Base-by-base conservation (phyloP, 2,797 vertebrate genomes). In the Paratrypauchen microcephalus region DNA sequence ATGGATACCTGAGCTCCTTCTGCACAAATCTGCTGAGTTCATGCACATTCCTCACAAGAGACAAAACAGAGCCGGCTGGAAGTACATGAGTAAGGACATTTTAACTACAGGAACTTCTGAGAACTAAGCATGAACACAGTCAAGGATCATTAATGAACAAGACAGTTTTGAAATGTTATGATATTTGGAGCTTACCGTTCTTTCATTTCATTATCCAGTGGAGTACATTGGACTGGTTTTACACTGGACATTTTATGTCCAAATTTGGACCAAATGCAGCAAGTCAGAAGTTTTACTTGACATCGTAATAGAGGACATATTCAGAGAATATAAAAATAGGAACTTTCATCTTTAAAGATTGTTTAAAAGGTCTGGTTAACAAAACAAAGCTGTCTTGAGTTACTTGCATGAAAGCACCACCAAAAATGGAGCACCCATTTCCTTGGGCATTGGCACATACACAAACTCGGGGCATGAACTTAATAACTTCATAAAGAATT, bases 401-500 rank as follows among this genome's bases (percentile, higher is more conserved):
- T 30, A 59, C 18, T 32, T 18, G 16, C 28, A 19, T 19, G 57
- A 36, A 59, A 57, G 24, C 13, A 28, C 23, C 24, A 48, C 56
- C 64, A 75, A 86, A 89, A 88, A 59, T 70, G 76, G 91, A 88
- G 71, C 86, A 87, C 89, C 90, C 86, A 92, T 89, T 89, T 90
- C 89, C 84, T 60, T 41, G 6, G 85, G 88, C 79, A n/a, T 64
- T 85, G 88, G 79, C 81, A 81, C 70, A 45, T 45, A 2, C 32
- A 36, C 32, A 57, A 45, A 73, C 89, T 88, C 15, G 48, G 68
- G 80, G 79, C 73, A 50, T 55, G 58, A n/a, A 19, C 70, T 73
- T 77, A 60, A 61, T 60, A 50, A 68, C 8, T 26, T 56, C 8
- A 55, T 54, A 36, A 45, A 45, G 4, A 45, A 45, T 45, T 13